Conservation (phyloP, 2,797 vertebrate genomes). For the Manis crassicaudata region DNA sequence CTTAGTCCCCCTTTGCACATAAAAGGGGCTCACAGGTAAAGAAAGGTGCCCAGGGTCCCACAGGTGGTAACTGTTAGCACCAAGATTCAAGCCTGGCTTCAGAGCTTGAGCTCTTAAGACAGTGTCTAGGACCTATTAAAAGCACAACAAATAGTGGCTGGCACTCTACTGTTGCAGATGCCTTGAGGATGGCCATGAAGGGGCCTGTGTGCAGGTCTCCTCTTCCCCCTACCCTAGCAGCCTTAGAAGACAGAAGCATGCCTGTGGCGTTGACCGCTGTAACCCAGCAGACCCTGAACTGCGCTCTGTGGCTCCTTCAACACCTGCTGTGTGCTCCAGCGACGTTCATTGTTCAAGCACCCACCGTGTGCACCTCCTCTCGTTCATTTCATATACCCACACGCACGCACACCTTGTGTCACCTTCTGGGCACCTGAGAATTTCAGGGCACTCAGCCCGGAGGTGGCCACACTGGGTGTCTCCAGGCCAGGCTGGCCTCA, state of each 20-base stretch:
- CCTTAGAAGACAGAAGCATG: background rate
- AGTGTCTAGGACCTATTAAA: background rate
- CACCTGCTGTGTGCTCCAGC: no score
- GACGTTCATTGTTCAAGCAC: accelerated
- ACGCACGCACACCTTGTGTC: background rate
- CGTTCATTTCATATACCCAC: background rate
- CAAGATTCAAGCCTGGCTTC: background rate
- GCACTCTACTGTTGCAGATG: background rate
- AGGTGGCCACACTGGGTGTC: background rate
- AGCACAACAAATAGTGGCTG: background rate
- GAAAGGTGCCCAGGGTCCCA: background rate
- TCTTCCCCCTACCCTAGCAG: background rate
- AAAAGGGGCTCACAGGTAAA: background rate
- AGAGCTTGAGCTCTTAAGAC: background rate
- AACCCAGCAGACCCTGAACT: background rate
- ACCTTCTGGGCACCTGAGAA: background rate
- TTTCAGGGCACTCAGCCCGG: background rate
- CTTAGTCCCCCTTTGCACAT: background rate
- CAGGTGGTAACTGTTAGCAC: background rate
- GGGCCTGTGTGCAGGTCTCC: background rate
- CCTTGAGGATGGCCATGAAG: accelerated
- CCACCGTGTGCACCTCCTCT: accelerated
- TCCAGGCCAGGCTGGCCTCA: background rate
- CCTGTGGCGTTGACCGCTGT: background rate
- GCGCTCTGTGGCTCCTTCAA: background rate